phyloP scores from a whole-genome alignment of 2,888 invertebrate species.

The Agrypnus murinus region DNA sequence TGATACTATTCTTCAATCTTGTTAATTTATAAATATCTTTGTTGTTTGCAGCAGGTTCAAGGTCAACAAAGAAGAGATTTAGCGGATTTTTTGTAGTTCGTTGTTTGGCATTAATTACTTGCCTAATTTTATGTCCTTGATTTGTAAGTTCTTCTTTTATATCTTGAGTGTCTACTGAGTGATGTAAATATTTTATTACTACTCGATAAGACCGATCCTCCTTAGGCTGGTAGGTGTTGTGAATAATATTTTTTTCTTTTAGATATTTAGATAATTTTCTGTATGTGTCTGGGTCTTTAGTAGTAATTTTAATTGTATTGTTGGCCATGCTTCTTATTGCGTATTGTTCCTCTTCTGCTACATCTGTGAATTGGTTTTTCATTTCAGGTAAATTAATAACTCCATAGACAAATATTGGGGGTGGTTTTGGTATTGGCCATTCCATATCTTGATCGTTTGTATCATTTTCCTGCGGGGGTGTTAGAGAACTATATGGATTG shows the following conservation, averaged over 20 bases:
- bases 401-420: no score
- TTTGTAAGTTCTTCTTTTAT: slow-evolving; percentile 32
- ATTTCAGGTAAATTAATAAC: no score
- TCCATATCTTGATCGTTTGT: no score
- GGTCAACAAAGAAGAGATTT: no score
- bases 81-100: no score
- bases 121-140: slow-evolving; percentile 45
- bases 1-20: no score
- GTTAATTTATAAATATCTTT: no score
- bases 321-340: slow-evolving; percentile 42
- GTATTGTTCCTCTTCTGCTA: slow-evolving; percentile 43
- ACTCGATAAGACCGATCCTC: slow-evolving; percentile 45
- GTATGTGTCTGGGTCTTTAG: slow-evolving; percentile 28
- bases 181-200: slow-evolving; percentile 45
- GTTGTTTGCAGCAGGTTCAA: no score
- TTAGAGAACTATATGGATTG: slow-evolving; percentile 25
- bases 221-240: slow-evolving; percentile 50
- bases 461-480: slow-evolving; percentile 11
- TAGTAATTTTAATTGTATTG: slow-evolving; percentile 46
- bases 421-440: no score
- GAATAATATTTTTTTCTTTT: slow-evolving; percentile 41
- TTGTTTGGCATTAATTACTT: no score
- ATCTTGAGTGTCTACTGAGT: slow-evolving; percentile 26
- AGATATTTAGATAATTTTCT: slow-evolving; percentile 39
- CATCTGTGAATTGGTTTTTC: no score